Base-by-base conservation (phyloP, 2,797 vertebrate species). In the Phoxinus dragarum region DNA sequence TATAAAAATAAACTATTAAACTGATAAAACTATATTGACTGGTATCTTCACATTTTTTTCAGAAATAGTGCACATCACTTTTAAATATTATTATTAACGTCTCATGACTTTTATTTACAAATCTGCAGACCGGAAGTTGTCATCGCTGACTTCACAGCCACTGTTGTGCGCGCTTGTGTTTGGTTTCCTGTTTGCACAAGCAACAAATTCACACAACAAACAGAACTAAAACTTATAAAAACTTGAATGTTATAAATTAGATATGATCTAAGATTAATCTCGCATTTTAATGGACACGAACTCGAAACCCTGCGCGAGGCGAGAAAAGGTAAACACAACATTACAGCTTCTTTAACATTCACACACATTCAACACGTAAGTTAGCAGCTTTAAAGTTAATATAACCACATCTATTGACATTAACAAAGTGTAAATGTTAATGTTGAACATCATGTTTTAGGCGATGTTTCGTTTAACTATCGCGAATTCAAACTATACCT, bases 121-220 rank as follows among this genome's bases (percentile, higher is more conserved):
- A 1, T 31, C 0, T 2, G 1, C 11, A 4, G 1, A 1, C 34
- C 36, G 31, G 80, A 67, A 38, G 59, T 82, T 64, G 69, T 68
- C n/a, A 73, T 36, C 23, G 68, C 56, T 36, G 83, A 12, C 19
- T 59, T 73, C 87, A 16, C 83, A 11, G 2, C 0, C 16, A 34
- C 5, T n/a, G 9, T 59, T 80, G 34, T 71, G 56, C 75, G 76
- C 81, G 87, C 47, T 86, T 77, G 61, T 44, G 17, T 80, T 80
- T 83, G 52, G 87, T 83, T 88, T 88, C 80, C 80, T 83, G 75
- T 67, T 74, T 72, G 17, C 49, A 21, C 31, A 78, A n/a, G 12
- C 17, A 56, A 23, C 23, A 54, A 49, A n/a, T 81, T 75, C n/a
- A 12, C n/a, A n/a, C 59, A 73, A 36, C 59, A 66, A 47, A 69